These are phyloP conservation scores for Prosopocoilus inquinatus DNA, from an alignment of 2,888 invertebrate genomes.

Conservation along the genomic window DNA sequence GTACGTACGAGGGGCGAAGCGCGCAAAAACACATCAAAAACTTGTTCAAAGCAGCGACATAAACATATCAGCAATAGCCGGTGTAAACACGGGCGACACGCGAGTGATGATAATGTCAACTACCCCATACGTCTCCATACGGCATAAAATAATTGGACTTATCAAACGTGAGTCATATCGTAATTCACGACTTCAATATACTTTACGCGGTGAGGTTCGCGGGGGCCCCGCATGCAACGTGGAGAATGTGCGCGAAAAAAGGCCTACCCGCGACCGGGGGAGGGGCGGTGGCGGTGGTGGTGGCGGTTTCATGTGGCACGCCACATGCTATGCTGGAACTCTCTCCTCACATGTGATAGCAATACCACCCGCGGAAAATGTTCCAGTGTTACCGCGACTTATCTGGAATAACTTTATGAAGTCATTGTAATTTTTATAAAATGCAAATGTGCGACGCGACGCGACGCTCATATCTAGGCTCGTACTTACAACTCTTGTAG, in stretches of 20 bases:
- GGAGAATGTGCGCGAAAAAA: conserved; percentile 20
- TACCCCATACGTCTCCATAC: conserved; percentile 28
- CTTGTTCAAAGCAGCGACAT: not conserved
- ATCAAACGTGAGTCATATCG: conserved; percentile 28
- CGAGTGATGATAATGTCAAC: conserved; percentile 32
- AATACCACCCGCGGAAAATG: conserved; percentile 21
- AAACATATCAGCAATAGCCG: conserved; percentile 12
- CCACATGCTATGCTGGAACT: conserved; percentile 22
- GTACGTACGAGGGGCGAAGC: not conserved
- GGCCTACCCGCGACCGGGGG: conserved; percentile 17
- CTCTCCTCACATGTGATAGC: conserved; percentile 26
- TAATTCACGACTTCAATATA: conserved; percentile 29
- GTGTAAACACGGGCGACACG: conserved; percentile 30
- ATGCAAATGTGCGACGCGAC: not conserved
- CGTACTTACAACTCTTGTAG: too few relatives aligned
- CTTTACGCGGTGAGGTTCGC: conserved; percentile 30
- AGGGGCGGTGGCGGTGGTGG: too few relatives aligned
- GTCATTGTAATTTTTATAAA: conserved; percentile 2
- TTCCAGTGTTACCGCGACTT: not conserved
- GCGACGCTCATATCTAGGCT: too few relatives aligned
- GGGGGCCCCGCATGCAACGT: conserved; percentile 19
- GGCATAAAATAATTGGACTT: conserved; percentile 30
- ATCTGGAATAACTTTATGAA: conserved; percentile 1
- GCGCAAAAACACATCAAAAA: not conserved
- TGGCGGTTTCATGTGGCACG: conserved; percentile 20